These are phyloP conservation scores for Eurois occulta DNA, from an alignment of 2,888 invertebrate species.

Conservation along the genomic window DNA sequence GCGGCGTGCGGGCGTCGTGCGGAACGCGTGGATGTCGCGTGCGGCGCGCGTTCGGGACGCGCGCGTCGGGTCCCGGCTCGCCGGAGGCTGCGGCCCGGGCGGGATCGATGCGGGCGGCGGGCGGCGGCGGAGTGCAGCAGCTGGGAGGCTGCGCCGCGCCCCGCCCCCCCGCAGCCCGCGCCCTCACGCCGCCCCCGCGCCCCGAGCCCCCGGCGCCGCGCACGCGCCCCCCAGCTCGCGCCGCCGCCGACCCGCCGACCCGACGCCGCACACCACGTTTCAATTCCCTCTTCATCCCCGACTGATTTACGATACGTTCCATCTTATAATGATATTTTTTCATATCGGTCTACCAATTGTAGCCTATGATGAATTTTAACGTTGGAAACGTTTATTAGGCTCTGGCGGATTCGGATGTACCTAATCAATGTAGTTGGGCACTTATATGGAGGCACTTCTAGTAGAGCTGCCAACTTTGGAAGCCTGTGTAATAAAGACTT, in stretches of 20 bases:
- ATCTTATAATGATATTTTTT: conserved; percentile 72
- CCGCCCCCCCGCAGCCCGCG: conserved; percentile 69
- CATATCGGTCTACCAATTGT: conserved; percentile 55
- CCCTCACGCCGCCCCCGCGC: conserved; percentile 63
- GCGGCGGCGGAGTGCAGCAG: conserved; percentile 89
- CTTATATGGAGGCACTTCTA: conserved; percentile 29
- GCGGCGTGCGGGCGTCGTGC: conserved; percentile 77
- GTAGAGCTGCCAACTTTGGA: conserved; percentile 37
- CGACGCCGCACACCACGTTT: conserved; percentile 78
- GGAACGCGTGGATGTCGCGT: conserved; percentile 78
- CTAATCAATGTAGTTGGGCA: conserved; percentile 24
- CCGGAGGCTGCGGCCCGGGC: conserved; percentile 84
- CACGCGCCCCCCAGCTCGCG: conserved; percentile 71
- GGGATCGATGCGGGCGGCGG: conserved; percentile 90
- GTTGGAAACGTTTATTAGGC: conserved; percentile 35
- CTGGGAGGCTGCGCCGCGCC: conserved; percentile 87
- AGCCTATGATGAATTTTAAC: conserved; percentile 57
- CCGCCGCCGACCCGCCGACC: conserved; percentile 65
- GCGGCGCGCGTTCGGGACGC: conserved; percentile 79
- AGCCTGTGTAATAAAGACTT: conserved; percentile 17
- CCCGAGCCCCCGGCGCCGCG: conserved; percentile 57
- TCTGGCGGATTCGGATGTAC: conserved; percentile 27
- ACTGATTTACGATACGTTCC: conserved; percentile 84
- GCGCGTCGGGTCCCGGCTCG: conserved; percentile 80
- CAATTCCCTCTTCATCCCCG: conserved; percentile 83